Evolutionary conservation across 2,888 invertebrate genomes (phyloP).

Genomic region (Zaprionus obscuricornis): DNA sequence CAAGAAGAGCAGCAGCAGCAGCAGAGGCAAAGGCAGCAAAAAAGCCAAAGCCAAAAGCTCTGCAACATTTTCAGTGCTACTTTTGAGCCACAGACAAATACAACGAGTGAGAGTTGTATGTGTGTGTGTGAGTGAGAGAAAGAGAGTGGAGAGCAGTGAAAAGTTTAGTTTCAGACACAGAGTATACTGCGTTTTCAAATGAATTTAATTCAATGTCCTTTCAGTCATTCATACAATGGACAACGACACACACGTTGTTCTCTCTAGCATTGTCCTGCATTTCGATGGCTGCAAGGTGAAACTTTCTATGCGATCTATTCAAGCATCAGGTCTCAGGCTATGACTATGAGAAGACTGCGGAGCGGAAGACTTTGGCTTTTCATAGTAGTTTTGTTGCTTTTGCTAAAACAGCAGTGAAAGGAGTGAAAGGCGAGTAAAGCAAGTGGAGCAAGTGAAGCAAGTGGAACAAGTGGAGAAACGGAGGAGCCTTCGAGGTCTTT

Average conservation of each 20-base stretch:
- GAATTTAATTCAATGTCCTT: constrained; percentile 78
- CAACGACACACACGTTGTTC: constrained; percentile 44
- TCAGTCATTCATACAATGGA: constrained; percentile 72
- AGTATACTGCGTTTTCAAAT: constrained; percentile 66
- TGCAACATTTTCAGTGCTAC: constrained; percentile 41
- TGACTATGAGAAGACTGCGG: too few relatives aligned
- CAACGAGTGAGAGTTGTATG: neutral
- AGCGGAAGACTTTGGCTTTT: constrained; percentile 64
- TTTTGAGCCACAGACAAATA: constrained; percentile 29
- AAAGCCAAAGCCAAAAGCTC: constrained; percentile 29
- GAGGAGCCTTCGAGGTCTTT: too few relatives aligned
- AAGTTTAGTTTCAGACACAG: constrained; percentile 66
- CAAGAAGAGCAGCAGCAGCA: constrained; percentile 15
- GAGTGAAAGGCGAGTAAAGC: constrained; percentile 39
- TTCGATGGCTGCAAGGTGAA: constrained; percentile 56
- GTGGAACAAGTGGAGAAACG: too few relatives aligned
- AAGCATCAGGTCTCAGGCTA: constrained; percentile 44
- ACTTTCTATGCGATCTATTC: constrained; percentile 65
- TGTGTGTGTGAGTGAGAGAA: neutral
- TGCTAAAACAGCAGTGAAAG: constrained; percentile 19
- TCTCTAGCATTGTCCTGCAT: constrained; percentile 57
- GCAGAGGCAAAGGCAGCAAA: neutral
- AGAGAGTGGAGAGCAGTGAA: constrained; percentile 4
- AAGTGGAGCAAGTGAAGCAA: too few relatives aligned
- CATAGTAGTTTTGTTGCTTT: constrained; percentile 38